Evolutionary conservation across 2,113 vertebrate genomes (phyloP).

Genomic region (Rhinopomastus cyanomelas): DNA sequence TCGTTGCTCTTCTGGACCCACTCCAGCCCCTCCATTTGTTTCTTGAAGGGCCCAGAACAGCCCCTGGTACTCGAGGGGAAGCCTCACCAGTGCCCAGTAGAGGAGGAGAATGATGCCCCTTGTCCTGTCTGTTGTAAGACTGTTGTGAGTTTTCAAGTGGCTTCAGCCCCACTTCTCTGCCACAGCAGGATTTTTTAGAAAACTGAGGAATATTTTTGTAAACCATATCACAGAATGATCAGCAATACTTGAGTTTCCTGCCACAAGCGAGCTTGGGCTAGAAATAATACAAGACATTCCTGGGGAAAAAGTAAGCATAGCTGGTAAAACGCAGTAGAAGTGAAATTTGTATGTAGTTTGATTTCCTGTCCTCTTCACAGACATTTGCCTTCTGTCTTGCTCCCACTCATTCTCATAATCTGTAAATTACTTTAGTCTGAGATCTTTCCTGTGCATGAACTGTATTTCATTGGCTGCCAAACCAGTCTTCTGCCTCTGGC

Average conservation of each 20-base stretch:
- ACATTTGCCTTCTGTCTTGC: background rate
- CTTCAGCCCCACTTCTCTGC: background rate
- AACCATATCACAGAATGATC: background rate
- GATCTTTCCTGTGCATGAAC: background rate
- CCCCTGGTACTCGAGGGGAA: too few species aligned
- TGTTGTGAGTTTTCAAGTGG: background rate
- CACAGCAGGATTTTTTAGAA: background rate
- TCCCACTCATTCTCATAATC: slow-evolving; percentile 5
- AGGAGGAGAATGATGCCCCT: too few species aligned
- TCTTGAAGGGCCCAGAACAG: too few species aligned
- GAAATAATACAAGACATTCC: background rate
- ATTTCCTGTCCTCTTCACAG: background rate
- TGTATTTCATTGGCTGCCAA: slow-evolving; percentile 41
- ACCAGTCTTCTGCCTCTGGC: slow-evolving; percentile 32
- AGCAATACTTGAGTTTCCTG: background rate
- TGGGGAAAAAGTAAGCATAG: background rate
- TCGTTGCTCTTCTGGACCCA: too few species aligned
- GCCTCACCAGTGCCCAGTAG: too few species aligned
- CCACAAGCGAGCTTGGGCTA: background rate
- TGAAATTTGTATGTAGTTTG: background rate
- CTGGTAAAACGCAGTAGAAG: background rate
- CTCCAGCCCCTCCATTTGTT: too few species aligned
- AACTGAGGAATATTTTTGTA: background rate
- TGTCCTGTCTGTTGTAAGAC: too few species aligned
- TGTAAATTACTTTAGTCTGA: slow-evolving; percentile 12